These are phyloP conservation scores for Scomber japonicus DNA, from an alignment of 2,113 vertebrate genomes.

Conservation along the genomic window DNA sequence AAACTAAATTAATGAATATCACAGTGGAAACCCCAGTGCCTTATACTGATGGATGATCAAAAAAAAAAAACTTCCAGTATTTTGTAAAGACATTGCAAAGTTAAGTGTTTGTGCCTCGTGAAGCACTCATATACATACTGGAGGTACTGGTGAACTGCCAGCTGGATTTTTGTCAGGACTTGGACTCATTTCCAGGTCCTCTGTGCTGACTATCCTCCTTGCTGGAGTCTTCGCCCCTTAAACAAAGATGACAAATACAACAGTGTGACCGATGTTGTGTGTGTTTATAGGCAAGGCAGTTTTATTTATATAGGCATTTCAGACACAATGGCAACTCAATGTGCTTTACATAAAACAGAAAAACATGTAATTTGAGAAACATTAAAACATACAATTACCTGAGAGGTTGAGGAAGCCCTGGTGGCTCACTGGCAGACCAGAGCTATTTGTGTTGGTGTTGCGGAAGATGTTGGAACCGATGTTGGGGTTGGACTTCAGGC, in stretches of 20 bases:
- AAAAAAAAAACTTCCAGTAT: no score
- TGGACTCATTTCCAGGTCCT: slow-evolving; percentile 90
- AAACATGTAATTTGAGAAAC: no score
- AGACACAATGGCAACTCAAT: no score
- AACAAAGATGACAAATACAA: slow-evolving; percentile 24
- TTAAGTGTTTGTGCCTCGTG: not conserved
- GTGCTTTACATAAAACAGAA: no score
- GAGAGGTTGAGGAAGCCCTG: slow-evolving; percentile 76
- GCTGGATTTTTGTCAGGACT: slow-evolving; percentile 85
- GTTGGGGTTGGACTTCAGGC: slow-evolving; percentile 84
- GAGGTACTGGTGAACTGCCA: slow-evolving; percentile 1
- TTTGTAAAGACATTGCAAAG: no score
- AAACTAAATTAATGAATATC: no score
- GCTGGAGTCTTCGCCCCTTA: slow-evolving; percentile 85
- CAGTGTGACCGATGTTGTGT: not conserved
- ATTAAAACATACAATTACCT: slow-evolving; percentile 55
- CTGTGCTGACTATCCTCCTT: slow-evolving; percentile 87
- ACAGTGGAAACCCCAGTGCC: no score
- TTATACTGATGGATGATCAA: no score
- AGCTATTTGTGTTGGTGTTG: slow-evolving; percentile 88
- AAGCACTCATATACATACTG: slow-evolving; percentile 31
- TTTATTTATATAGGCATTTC: no score
- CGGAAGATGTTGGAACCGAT: slow-evolving; percentile 86
- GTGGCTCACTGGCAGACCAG: slow-evolving; percentile 82
- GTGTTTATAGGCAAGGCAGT: not conserved